Evolutionary conservation across 2,113 vertebrate species (phyloP).

Genomic region (Empidonax alnorum): DNA sequence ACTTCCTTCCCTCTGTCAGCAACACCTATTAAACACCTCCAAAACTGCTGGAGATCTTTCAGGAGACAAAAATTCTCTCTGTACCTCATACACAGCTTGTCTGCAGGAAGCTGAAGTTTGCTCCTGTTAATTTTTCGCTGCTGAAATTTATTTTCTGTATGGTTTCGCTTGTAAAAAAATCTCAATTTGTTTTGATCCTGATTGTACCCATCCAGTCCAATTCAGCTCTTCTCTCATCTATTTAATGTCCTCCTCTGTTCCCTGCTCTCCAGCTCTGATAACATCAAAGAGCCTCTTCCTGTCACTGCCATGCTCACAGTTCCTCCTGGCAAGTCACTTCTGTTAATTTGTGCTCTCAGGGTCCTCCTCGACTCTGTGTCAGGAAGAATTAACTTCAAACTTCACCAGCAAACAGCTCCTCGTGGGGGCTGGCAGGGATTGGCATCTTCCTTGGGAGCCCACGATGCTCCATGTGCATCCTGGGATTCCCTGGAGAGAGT

Average conservation of each 20-base stretch:
- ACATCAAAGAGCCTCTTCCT: constrained; percentile 4
- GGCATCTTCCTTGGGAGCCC: neutral
- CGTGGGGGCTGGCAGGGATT: neutral
- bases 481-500: neutral
- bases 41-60: neutral
- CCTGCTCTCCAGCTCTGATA: neutral
- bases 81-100: neutral
- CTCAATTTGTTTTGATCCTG: neutral
- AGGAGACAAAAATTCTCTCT: neutral
- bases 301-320: neutral
- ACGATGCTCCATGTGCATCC: neutral
- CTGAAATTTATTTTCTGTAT: neutral
- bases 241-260: constrained; percentile 32
- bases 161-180: neutral
- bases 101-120: neutral
- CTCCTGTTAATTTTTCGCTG: neutral
- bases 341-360: constrained; percentile 1
- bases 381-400: neutral
- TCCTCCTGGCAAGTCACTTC: neutral
- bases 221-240: constrained; percentile 10
- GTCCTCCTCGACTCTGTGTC: neutral
- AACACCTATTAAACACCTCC: neutral
- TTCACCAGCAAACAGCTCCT: neutral
- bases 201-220: neutral
- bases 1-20: neutral